These are phyloP conservation scores for Sinotaia quadrata DNA, from an alignment of 2,888 invertebrate genomes.

Conservation along the genomic window DNA sequence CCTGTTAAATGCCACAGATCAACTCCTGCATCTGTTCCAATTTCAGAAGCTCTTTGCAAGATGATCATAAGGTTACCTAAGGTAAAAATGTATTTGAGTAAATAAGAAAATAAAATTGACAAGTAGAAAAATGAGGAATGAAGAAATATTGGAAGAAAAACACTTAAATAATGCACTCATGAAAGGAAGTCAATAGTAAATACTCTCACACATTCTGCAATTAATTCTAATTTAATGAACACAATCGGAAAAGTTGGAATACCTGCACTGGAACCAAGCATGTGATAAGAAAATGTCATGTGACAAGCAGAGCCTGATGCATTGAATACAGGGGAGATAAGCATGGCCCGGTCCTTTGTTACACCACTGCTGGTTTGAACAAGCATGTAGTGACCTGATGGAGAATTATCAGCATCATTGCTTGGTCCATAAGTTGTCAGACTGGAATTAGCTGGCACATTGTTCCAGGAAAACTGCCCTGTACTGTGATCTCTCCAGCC, in stretches of 20 bases:
- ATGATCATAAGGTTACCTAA: conserved; percentile 30
- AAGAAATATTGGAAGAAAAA: too few relatives aligned
- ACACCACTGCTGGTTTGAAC: conserved; percentile 52
- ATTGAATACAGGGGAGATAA: conserved; percentile 57
- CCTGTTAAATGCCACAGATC: conserved; percentile 22
- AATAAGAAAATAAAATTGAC: neutral
- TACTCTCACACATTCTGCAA: too few relatives aligned
- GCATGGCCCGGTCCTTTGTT: conserved; percentile 48
- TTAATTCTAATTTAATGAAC: too few relatives aligned
- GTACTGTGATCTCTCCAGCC: conserved; percentile 62
- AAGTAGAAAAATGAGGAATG: neutral
- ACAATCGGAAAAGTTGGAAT: too few relatives aligned
- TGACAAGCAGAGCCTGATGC: conserved; percentile 61
- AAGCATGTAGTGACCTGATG: conserved; percentile 63
- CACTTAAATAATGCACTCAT: too few relatives aligned
- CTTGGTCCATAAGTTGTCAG: conserved; percentile 48
- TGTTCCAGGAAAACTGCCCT: conserved; percentile 57
- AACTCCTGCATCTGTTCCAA: conserved; percentile 19
- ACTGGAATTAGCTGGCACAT: conserved; percentile 3
- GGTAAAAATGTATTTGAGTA: neutral
- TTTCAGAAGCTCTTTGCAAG: conserved; percentile 27
- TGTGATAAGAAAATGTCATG: conserved; percentile 65
- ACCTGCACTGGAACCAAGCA: conserved; percentile 61
- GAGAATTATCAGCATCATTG: conserved; percentile 38
- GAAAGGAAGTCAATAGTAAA: too few relatives aligned